Conservation (phyloP, 2,797 vertebrate genomes). For the Dendrocincla tyrannina region DNA sequence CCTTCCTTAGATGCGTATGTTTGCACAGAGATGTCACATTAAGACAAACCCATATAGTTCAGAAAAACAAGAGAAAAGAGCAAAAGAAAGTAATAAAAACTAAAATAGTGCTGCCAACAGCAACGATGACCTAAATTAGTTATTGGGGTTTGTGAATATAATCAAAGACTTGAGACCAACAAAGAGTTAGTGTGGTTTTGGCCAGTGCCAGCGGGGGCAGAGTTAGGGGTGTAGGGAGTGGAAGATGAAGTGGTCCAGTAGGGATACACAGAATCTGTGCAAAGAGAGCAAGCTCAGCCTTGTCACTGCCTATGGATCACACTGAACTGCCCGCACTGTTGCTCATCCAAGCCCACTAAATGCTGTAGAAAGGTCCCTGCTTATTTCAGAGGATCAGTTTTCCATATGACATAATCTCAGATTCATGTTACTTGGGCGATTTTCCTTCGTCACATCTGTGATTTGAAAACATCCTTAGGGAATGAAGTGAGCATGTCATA, state of each 20-base stretch:
- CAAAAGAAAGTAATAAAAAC: background rate
- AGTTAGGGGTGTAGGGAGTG: background rate
- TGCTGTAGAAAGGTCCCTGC: background rate
- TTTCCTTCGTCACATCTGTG: background rate
- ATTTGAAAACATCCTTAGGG: background rate
- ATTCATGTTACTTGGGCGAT: background rate
- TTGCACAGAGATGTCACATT: slow-evolving; percentile 18
- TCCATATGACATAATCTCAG: background rate
- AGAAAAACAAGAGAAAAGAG: background rate
- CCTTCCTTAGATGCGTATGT: slow-evolving; percentile 41
- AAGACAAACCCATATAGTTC: background rate
- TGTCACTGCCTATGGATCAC: background rate
- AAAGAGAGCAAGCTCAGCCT: background rate
- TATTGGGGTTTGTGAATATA: background rate
- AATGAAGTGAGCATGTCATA: background rate
- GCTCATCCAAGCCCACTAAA: background rate
- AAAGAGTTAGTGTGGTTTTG: background rate
- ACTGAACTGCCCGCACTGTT: background rate
- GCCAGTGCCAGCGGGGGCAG: background rate
- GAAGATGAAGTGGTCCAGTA: background rate
- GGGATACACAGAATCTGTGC: background rate
- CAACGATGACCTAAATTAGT: background rate
- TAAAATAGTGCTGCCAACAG: background rate
- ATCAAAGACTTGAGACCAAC: background rate
- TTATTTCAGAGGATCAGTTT: background rate